A percentile compares a stretch with the other conserved stretches of the same genome.
Conservation (phyloP, 2,888 invertebrate genomes). For the Zelleria hepariella region DNA sequence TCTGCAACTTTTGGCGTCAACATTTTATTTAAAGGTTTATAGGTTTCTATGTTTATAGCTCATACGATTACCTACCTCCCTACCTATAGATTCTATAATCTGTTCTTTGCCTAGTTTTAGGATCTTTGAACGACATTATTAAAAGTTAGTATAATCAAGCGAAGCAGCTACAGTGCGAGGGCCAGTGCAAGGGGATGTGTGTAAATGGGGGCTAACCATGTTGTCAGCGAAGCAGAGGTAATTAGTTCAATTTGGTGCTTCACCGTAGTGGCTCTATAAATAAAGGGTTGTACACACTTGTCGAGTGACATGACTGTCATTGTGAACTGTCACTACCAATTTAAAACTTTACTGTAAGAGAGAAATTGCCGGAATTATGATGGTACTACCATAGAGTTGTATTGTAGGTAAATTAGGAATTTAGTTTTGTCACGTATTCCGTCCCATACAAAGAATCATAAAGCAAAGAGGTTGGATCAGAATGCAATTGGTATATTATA, state of each 20-base stretch:
- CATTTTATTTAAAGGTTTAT: too few species aligned
- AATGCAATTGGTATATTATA: too few species aligned
- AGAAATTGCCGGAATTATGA: neutral
- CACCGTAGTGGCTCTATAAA: neutral
- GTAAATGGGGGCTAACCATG: slow-evolving; percentile 1
- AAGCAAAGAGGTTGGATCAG: too few species aligned
- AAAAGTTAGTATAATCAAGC: neutral
- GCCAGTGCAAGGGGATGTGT: neutral
- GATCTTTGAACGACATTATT: too few species aligned
- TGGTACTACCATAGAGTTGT: neutral
- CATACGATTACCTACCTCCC: too few species aligned
- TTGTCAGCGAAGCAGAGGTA: slow-evolving; percentile 22
- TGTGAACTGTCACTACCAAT: neutral
- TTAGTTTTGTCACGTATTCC: too few species aligned
- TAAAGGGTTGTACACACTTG: neutral
- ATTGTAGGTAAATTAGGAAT: neutral
- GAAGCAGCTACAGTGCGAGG: neutral
- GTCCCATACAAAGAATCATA: too few species aligned
- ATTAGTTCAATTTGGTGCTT: slow-evolving; percentile 19
- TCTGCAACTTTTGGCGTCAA: too few species aligned
- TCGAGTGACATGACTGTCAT: neutral
- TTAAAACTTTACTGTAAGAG: neutral
- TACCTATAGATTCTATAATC: too few species aligned
- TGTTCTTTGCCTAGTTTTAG: too few species aligned
- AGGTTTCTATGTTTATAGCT: too few species aligned